Conservation (phyloP, 92 coral and sea anemone species). For the Hydrozoanthus gracilis region DNA sequence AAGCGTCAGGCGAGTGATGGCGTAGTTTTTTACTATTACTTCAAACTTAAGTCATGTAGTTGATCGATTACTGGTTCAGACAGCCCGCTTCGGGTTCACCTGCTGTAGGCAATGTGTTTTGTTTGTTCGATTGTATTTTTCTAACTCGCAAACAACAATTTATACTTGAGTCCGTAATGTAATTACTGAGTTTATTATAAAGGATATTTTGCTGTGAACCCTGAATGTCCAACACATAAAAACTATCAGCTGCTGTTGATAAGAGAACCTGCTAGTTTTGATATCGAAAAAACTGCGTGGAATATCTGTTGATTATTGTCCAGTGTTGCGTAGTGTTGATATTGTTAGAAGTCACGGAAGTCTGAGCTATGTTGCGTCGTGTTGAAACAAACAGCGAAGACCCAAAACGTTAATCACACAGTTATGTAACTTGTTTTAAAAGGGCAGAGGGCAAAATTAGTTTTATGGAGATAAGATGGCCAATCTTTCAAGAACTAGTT, state of each 20-base stretch:
- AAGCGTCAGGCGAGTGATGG: too few relatives aligned
- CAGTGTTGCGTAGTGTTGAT: neutral
- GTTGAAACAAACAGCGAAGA: neutral
- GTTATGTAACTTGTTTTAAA: neutral
- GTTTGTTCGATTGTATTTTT: too few relatives aligned
- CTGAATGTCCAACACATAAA: neutral
- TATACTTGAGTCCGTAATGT: too few relatives aligned
- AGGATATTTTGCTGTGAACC: too few relatives aligned
- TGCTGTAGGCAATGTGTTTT: too few relatives aligned
- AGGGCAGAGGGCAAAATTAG: constrained; percentile 29
- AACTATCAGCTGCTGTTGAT: neutral
- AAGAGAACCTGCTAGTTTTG: neutral
- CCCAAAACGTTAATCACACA: neutral
- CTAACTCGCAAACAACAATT: too few relatives aligned
- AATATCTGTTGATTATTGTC: neutral
- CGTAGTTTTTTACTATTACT: too few relatives aligned
- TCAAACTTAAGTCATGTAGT: too few relatives aligned
- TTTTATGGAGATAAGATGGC: constrained; percentile 5
- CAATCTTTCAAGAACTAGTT: neutral
- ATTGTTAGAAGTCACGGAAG: constrained; percentile 30
- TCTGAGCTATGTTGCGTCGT: neutral
- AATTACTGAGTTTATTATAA: too few relatives aligned
- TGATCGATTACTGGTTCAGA: too few relatives aligned
- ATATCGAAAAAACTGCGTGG: neutral
- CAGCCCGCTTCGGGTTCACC: too few relatives aligned